Evolutionary conservation across 2,797 vertebrate genomes (phyloP), one percentile per base, ranked within the genome.

Genomic region (Lepidocolaptes lacrymiger): DNA sequence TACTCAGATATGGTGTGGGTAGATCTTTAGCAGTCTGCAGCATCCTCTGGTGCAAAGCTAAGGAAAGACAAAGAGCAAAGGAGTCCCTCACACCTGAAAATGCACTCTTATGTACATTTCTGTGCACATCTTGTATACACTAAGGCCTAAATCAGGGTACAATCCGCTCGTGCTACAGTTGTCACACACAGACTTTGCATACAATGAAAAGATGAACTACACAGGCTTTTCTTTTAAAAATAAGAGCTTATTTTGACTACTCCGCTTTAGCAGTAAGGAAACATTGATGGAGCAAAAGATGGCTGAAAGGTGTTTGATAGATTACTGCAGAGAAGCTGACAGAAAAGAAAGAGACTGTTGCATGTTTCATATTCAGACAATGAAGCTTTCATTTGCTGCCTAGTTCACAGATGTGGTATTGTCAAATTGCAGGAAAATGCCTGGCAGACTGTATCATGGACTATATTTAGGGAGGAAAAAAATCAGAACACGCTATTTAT

Each of bases 391-490:
- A 96, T 96, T 96, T 97, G 76, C 79, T 93, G 92, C 90, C 73
- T 61, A 3, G 76, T 78, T 95, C 93, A 83, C 91, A 97, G 96
- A 97, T 97, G 95, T 81, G 84, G 91, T 68, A 95, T 96, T 96
- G 79, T 97, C 82, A 97, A 94, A 97, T 97, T 98, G 95, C 83
- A 95, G 95, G 91, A 95, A 97, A 97, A 94, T 93, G 92, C 96
- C 94, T 93, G 85, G 91, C 96, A 94, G 88, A 89, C 85, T 92
- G 78, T 91, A 97, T 97, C 87, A 51, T 34, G 76, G 88, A 91
- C 94, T 98, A 91, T 98, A 96, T 97, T 96, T 97, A 97, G 91
- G 77, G 83, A 54, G 67, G 76, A 32, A 81, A 73, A 81, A 93
- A 63, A 52, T 95, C 83, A 91, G 92, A 89, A 55, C 67, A 20